These are phyloP conservation scores for Edolisoma coerulescens DNA, from an alignment of 2,113 vertebrate species.

Conservation along the genomic window DNA sequence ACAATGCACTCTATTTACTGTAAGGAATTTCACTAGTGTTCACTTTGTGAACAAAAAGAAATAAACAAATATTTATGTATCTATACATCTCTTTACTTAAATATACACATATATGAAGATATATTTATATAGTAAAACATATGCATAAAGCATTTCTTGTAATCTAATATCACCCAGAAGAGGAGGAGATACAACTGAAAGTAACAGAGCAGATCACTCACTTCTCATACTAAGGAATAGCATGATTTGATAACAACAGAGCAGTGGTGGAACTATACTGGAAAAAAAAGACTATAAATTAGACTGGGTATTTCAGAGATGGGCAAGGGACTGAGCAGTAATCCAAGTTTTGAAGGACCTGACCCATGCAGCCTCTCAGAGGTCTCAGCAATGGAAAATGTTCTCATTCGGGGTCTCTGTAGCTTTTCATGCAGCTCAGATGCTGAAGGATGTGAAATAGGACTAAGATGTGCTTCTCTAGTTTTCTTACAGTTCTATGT, in stretches of 20 bases:
- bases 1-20: neutral
- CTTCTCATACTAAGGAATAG: neutral
- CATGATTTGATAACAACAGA: neutral
- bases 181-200: neutral
- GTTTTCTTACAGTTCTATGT: neutral
- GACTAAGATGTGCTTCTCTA: neutral
- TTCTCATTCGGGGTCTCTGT: neutral
- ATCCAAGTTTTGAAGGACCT: neutral
- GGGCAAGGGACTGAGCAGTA: neutral
- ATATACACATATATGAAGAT: neutral
- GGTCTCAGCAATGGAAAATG: neutral
- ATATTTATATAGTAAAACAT: neutral
- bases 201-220: neutral
- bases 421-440: neutral
- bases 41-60: neutral
- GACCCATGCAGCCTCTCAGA: neutral
- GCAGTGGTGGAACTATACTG: neutral
- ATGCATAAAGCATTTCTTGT: neutral
- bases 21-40: slow-evolving; percentile 11
- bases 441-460: neutral
- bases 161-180: neutral
- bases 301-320: neutral
- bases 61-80: neutral
- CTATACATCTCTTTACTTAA: neutral
- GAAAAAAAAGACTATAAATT: neutral